phyloP scores from a whole-genome alignment of 2,888 invertebrate species.

The Pachycephus smyrnensis region DNA sequence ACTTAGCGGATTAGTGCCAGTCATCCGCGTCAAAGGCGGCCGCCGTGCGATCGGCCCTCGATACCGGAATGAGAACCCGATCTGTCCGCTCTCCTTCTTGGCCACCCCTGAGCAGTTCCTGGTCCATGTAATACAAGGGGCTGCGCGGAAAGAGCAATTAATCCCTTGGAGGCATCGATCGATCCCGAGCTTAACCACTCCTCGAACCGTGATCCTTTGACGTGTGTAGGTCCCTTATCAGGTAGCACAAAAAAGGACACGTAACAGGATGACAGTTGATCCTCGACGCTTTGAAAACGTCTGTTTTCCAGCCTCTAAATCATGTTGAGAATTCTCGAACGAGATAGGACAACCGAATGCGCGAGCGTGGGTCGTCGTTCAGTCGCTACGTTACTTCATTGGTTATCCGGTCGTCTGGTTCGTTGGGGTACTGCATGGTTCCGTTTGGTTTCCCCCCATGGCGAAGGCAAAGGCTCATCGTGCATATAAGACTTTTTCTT shows the following conservation, averaged over 20 bases:
- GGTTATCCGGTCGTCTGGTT: not conserved
- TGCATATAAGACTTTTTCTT: slow-evolving; percentile 38
- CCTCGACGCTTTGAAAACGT: not conserved
- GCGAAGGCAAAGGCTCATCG: slow-evolving; percentile 4
- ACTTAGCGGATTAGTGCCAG: slow-evolving; percentile 56
- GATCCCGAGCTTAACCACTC: not conserved
- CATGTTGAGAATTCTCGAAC: not conserved
- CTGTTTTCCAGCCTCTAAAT: not conserved
- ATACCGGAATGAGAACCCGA: slow-evolving; percentile 36
- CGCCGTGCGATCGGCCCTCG: slow-evolving; percentile 47
- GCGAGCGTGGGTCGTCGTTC: not conserved
- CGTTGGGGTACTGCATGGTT: not conserved
- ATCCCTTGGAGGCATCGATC: slow-evolving; percentile 24
- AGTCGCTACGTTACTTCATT: not conserved
- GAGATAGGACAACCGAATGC: not conserved
- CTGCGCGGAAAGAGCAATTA: slow-evolving; percentile 37
- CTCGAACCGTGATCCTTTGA: not conserved
- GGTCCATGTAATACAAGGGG: not conserved
- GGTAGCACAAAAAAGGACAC: not conserved
- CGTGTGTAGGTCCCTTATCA: not conserved
- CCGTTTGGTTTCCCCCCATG: not conserved
- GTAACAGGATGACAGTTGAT: not conserved
- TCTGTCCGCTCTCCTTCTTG: slow-evolving; percentile 31
- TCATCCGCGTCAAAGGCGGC: slow-evolving; percentile 63
- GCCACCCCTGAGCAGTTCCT: slow-evolving; percentile 44